Evolutionary conservation across 1,140 invertebrate species (phyloP).

Genomic region (Gerris buenoi): DNA sequence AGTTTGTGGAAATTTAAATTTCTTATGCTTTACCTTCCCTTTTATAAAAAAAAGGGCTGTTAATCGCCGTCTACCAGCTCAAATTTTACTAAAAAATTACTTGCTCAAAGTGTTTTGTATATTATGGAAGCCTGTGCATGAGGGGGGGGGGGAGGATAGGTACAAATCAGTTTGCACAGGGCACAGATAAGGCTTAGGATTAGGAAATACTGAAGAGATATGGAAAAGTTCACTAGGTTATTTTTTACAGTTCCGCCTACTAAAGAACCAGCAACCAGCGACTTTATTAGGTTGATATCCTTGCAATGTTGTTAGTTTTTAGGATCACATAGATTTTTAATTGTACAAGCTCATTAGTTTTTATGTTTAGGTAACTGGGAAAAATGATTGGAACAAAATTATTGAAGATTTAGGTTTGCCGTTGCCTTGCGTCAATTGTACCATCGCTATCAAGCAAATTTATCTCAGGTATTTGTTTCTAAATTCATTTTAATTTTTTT

Average conservation of each 20-base stretch:
- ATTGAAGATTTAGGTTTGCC: conserved; percentile 61
- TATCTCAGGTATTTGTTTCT: conserved; percentile 80
- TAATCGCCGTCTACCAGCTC: too few relatives aligned
- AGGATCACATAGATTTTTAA: background rate
- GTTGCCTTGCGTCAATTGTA: conserved; percentile 66
- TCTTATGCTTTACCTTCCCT: background rate
- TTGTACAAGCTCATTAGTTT: conserved; percentile 10
- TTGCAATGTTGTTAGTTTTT: background rate
- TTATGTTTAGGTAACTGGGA: conserved; percentile 56
- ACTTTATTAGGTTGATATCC: background rate
- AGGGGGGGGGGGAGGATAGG: too few relatives aligned
- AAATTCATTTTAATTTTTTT: too few relatives aligned
- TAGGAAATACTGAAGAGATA: background rate
- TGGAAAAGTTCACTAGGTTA: background rate
- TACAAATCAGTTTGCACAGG: too few relatives aligned
- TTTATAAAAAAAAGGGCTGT: too few relatives aligned
- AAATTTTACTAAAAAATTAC: too few relatives aligned
- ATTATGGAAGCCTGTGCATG: too few relatives aligned
- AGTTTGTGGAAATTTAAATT: background rate
- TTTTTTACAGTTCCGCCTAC: background rate
- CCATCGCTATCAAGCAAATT: conserved; percentile 71
- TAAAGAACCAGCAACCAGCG: background rate
- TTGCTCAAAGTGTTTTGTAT: too few relatives aligned
- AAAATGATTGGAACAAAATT: conserved; percentile 69
- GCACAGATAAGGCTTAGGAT: background rate